These are phyloP conservation scores for Python bivittatus DNA, from an alignment of 2,113 vertebrate species.

Conservation along the genomic window DNA sequence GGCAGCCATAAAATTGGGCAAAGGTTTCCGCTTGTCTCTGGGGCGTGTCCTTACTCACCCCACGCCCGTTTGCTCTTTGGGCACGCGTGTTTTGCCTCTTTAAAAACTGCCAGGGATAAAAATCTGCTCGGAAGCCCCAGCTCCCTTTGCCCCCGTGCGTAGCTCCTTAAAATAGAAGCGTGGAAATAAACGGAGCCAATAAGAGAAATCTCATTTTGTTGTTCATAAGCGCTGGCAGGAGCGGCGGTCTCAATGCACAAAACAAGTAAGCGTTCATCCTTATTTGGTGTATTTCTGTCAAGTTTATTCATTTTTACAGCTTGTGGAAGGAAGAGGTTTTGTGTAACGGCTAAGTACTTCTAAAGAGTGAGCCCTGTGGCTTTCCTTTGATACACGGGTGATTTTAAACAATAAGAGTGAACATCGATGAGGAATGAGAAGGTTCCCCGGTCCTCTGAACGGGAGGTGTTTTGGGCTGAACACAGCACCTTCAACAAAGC, in stretches of 20 bases:
- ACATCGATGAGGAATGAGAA: conserved; percentile 4
- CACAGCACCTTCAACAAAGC: neutral
- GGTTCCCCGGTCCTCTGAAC: neutral
- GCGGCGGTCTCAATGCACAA: conserved; percentile 20
- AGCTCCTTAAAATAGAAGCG: conserved; percentile 16
- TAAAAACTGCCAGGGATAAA: neutral
- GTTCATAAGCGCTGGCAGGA: conserved; percentile 7
- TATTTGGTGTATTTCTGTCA: conserved; percentile 27
- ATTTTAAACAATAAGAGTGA: conserved; percentile 14
- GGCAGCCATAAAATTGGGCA: neutral
- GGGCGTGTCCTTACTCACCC: neutral
- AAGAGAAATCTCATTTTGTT: conserved; percentile 17
- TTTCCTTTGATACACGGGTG: neutral
- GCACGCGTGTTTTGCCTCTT: neutral
- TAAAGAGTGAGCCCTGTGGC: neutral
- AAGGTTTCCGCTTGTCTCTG: neutral
- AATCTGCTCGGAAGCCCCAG: neutral
- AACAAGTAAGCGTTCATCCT: conserved; percentile 16
- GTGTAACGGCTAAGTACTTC: neutral
- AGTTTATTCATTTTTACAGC: conserved; percentile 1
- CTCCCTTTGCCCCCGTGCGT: neutral
- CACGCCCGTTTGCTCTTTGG: too few species aligned
- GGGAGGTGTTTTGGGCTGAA: neutral
- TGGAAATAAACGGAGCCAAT: neutral
- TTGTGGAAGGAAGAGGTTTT: neutral